A percentile compares a stretch with the other conserved stretches of the same genome.
Evolutionary conservation across 2,113 vertebrate genomes (phyloP).

Genomic region (Ammodytes dubius): DNA sequence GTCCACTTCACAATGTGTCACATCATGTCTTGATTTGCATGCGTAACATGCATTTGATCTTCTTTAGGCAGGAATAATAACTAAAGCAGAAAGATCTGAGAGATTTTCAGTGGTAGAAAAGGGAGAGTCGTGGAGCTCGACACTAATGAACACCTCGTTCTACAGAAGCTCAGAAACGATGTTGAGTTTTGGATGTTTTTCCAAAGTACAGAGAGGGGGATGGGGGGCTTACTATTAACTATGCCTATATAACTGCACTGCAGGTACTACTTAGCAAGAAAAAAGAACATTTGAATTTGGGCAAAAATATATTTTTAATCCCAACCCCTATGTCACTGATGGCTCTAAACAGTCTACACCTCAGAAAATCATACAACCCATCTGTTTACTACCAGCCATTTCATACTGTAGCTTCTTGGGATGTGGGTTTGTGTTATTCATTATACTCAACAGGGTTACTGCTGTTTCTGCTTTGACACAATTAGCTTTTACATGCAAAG

Average conservation of each 20-base stretch:
- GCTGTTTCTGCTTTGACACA: neutral
- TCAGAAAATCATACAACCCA: constrained; percentile 18
- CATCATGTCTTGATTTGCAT: constrained; percentile 58
- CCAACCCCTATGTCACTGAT: neutral
- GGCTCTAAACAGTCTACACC: neutral
- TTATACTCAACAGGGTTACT: neutral
- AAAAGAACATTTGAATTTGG: neutral
- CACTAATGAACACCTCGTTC: constrained; percentile 56
- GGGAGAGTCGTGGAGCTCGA: constrained; percentile 16
- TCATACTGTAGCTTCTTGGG: no score
- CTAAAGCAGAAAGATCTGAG: constrained; percentile 62
- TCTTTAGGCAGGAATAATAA: constrained; percentile 56
- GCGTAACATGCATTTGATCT: constrained; percentile 66
- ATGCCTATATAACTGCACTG: constrained; percentile 5
- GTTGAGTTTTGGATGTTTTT: constrained; percentile 43
- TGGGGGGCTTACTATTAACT: neutral
- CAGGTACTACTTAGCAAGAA: neutral
- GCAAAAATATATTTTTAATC: neutral
- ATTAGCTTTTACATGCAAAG: neutral
- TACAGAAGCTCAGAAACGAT: constrained; percentile 10
- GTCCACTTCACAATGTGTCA: constrained; percentile 61
- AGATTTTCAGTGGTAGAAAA: constrained; percentile 30
- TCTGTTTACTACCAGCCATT: constrained; percentile 15
- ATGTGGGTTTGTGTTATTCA: neutral
- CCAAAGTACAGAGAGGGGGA: neutral